phyloP scores from a whole-genome alignment of 2,113 vertebrate species.

The Phasianus colchicus region DNA sequence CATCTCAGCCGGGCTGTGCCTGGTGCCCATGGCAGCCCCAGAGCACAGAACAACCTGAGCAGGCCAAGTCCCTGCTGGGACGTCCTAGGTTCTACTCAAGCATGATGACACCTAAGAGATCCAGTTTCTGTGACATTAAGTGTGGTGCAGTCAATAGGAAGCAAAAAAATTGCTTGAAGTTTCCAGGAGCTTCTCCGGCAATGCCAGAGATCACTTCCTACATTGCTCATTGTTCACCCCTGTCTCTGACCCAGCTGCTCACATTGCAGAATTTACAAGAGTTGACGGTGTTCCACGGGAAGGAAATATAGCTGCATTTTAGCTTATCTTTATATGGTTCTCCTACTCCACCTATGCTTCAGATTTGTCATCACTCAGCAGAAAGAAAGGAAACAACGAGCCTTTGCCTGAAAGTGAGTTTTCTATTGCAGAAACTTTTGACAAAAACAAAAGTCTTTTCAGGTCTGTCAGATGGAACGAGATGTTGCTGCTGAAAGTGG shows the following conservation, averaged over 20 bases:
- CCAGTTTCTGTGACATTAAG: accelerated
- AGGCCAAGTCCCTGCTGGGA: background rate
- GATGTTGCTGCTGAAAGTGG: background rate
- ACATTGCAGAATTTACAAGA: background rate
- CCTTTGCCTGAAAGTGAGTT: slow-evolving; percentile 16
- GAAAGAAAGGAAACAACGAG: slow-evolving; percentile 47
- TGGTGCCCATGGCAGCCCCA: accelerated
- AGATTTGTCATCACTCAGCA: slow-evolving; percentile 16
- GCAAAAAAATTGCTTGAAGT: background rate
- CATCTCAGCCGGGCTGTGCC: background rate
- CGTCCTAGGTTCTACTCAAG: accelerated
- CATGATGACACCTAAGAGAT: background rate
- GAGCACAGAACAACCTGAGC: background rate
- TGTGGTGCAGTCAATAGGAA: background rate
- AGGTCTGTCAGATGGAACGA: background rate
- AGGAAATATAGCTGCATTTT: slow-evolving; percentile 35
- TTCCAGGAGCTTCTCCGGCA: background rate
- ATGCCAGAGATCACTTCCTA: background rate
- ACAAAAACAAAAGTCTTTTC: background rate
- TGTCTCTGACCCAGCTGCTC: background rate
- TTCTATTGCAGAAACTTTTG: slow-evolving; percentile 24
- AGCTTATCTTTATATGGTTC: slow-evolving; percentile 4
- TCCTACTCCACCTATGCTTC: slow-evolving; percentile 24
- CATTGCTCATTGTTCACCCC: background rate
- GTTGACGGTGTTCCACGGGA: background rate